Evolutionary conservation across 1,140 invertebrate species (phyloP).

Genomic region (Drosophila parvula): DNA sequence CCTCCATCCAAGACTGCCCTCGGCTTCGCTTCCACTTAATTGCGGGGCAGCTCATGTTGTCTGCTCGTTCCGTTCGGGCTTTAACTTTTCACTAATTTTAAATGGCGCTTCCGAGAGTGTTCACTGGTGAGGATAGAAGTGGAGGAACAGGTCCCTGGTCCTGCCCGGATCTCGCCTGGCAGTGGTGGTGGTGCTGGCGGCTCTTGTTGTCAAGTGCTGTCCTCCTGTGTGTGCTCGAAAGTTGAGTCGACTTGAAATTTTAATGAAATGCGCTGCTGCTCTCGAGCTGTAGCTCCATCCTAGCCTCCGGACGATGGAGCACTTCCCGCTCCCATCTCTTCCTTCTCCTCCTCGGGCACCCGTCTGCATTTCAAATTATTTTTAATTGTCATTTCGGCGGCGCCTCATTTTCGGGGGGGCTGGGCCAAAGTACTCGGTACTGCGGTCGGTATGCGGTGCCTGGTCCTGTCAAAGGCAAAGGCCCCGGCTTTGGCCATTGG

Average conservation of each 20-base stretch:
- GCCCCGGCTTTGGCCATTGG: slow-evolving; percentile 18
- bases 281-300: slow-evolving; percentile 31
- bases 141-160: slow-evolving; percentile 9
- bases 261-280: slow-evolving; percentile 71
- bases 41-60: slow-evolving; percentile 68
- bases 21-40: slow-evolving; percentile 55
- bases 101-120: slow-evolving; percentile 56
- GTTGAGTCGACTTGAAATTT: slow-evolving; percentile 77
- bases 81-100: slow-evolving; percentile 78
- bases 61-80: slow-evolving; percentile 40
- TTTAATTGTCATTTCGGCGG: slow-evolving; percentile 73
- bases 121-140: slow-evolving; percentile 26
- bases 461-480: slow-evolving; percentile 30
- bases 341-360: not conserved
- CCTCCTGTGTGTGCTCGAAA: slow-evolving; percentile 55
- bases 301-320: slow-evolving; percentile 1
- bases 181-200: slow-evolving; percentile 16
- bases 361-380: slow-evolving; percentile 77
- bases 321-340: not conserved
- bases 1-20: too few species aligned
- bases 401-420: slow-evolving; percentile 32
- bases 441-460: slow-evolving; percentile 1
- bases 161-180: not conserved
- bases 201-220: slow-evolving; percentile 54
- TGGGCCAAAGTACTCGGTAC: not conserved